Conservation (phyloP, 2,797 vertebrate genomes). For the Melanitta fusca region DNA sequence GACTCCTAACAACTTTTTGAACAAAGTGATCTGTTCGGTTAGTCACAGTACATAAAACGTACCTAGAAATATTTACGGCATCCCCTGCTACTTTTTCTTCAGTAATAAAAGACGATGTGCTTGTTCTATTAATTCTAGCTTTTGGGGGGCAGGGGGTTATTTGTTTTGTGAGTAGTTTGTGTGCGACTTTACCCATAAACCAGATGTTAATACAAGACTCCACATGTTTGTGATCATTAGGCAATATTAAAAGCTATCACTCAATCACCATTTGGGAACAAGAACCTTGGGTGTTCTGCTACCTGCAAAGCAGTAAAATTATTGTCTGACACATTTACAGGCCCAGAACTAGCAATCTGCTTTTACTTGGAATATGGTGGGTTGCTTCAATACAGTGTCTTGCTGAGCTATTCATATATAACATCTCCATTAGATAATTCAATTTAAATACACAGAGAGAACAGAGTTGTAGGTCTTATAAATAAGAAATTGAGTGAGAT, state of each 20-base stretch:
- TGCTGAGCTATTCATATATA: constrained; percentile 69
- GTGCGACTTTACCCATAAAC: constrained; percentile 59
- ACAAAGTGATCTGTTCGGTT: neutral
- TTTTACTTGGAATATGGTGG: constrained; percentile 54
- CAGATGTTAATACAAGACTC: constrained; percentile 72
- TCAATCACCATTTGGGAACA: constrained; percentile 68
- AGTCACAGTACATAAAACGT: constrained; percentile 20
- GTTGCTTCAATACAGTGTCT: constrained; percentile 59
- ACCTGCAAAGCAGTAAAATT: constrained; percentile 77
- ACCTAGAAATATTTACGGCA: constrained; percentile 24
- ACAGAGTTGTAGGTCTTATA: constrained; percentile 13
- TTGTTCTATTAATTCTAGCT: constrained; percentile 59
- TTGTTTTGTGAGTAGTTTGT: constrained; percentile 17
- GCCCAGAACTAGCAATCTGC: constrained; percentile 65
- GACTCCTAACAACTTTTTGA: constrained; percentile 25
- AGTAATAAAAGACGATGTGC: constrained; percentile 35
- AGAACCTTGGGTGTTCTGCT: constrained; percentile 59
- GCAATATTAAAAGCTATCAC: constrained; percentile 71
- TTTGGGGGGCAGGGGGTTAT: constrained; percentile 40
- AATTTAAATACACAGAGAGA: constrained; percentile 73
- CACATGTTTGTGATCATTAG: constrained; percentile 74
- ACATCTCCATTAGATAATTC: constrained; percentile 77
- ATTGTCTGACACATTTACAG: constrained; percentile 73
- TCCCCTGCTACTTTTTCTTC: constrained; percentile 18
- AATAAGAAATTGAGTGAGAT: constrained; percentile 10